Evolutionary conservation across 2,797 vertebrate genomes (phyloP).

Genomic region (Epinephelus awoara): DNA sequence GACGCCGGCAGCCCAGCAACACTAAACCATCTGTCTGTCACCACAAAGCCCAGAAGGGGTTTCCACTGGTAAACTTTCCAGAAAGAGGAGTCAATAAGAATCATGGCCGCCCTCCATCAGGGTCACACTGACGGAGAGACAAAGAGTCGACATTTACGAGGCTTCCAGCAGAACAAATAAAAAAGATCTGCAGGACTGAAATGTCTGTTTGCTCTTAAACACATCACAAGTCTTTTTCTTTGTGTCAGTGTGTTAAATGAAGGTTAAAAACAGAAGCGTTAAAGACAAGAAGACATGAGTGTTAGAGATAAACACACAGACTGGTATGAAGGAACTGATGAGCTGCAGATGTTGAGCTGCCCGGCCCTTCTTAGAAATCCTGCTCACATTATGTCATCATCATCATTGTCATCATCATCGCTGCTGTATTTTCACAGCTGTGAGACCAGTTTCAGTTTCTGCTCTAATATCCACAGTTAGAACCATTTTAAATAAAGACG

Average conservation of each 20-base stretch:
- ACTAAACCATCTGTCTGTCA: slow-evolving; percentile 57
- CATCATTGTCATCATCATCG: slow-evolving; percentile 5
- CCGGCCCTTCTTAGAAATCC: slow-evolving; percentile 57
- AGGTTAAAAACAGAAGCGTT: background rate
- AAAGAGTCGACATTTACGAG: background rate
- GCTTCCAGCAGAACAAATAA: background rate
- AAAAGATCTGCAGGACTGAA: background rate
- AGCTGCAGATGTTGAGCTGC: slow-evolving; percentile 60
- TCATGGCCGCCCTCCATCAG: background rate
- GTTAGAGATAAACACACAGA: background rate
- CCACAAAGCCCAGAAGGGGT: slow-evolving; percentile 31
- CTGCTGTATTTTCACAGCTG: slow-evolving; percentile 31
- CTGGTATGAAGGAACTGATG: slow-evolving; percentile 35
- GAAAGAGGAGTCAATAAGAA: slow-evolving; percentile 28
- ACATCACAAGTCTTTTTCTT: background rate
- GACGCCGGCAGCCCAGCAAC: slow-evolving; percentile 61
- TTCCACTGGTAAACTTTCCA: slow-evolving; percentile 21
- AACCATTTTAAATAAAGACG: background rate
- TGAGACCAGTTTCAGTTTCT: background rate
- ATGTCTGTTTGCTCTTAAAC: slow-evolving; percentile 9
- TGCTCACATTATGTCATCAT: slow-evolving; percentile 24
- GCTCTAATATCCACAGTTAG: background rate
- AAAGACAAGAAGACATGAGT: background rate
- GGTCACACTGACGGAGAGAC: slow-evolving; percentile 17
- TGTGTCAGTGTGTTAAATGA: background rate